Evolutionary conservation across 2,113 vertebrate species (phyloP), one percentile per base, ranked within the genome.

Genomic region (Dendrocopos noguchii): DNA sequence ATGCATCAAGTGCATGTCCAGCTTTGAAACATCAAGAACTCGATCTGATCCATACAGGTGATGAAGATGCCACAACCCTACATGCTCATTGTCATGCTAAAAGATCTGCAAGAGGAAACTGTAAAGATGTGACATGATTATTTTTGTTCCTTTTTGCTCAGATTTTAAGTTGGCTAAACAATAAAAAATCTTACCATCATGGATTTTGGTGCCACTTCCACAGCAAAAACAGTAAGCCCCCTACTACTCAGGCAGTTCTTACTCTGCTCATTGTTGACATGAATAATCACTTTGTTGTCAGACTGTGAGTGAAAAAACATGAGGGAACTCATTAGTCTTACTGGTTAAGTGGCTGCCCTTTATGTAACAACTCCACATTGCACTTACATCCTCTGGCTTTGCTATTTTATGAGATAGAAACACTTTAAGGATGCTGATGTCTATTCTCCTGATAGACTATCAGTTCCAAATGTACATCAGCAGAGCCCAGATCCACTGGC

Each of bases 191-290:
- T 96, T 97, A 99, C 99, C 98, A 98, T 98, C 90, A 97, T 98
- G 77, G 98, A 98, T 84, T 97, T 98, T 47, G 98, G 97, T 71
- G 98, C 98, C 87, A 99, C 98, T 97, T 99, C 99, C 18, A 99
- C 98, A 60, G 99, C 99, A 97, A 99, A 99, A 90, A 98, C 93
- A 25, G 39, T 96, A 88, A 99, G 97, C 52, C 98, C 98, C 93
- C 99, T 97, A 47, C 95, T 99, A 97, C 97, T 99, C 7, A 98
- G 59, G 89, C 98, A 99, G 96, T 99, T 99, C 96, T 96, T 98
- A 93, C 97, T 99, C 87, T 98, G 98, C 80, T 99, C 98, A 7
- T 98, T 99, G 97, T 98, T 99, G 60, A 99, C 92, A 18, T 99
- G 98, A 94, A 99, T 96, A 17, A 98, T 98, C 94, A 98, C 98